phyloP scores from a whole-genome alignment of 2,113 vertebrate genomes.

The Carlito syrichta region DNA sequence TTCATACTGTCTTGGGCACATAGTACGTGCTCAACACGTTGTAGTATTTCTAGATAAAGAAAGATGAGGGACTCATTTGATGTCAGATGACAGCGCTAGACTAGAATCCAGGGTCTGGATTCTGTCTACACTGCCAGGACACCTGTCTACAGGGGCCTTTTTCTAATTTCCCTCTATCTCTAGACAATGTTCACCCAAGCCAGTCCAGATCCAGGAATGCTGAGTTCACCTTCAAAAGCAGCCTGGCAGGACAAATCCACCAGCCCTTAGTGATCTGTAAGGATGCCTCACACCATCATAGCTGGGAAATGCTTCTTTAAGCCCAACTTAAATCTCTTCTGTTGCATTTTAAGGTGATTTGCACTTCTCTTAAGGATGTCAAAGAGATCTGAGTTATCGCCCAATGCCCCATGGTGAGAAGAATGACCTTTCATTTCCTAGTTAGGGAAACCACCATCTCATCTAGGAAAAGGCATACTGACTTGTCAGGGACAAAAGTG shows the following conservation, averaged over 20 bases:
- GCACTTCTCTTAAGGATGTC: not conserved
- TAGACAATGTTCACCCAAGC: not conserved
- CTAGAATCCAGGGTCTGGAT: not conserved
- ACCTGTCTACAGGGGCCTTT: not conserved
- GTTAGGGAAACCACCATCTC: not conserved
- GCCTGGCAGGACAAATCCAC: not conserved
- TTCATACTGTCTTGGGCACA: not conserved
- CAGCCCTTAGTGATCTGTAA: not conserved
- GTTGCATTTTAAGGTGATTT: not conserved
- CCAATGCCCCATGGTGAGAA: not conserved
- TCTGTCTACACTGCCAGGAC: not conserved
- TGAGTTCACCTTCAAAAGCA: not conserved
- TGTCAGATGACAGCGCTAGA: not conserved
- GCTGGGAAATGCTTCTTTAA: not conserved
- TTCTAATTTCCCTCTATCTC: not conserved
- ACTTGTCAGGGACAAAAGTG: not conserved
- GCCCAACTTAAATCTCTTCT: not conserved
- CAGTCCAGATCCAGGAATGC: not conserved
- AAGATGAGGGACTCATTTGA: not conserved
- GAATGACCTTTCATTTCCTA: not conserved
- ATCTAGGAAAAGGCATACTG: not conserved
- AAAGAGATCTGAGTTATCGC: not conserved
- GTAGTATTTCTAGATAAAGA: not conserved
- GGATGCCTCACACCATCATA: not conserved
- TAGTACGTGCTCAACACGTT: not conserved